Percentiles rank a stretch among this genome's conserved stretches.
Conservation (phyloP, 2,888 invertebrate genomes). For the Anodontia alba region DNA sequence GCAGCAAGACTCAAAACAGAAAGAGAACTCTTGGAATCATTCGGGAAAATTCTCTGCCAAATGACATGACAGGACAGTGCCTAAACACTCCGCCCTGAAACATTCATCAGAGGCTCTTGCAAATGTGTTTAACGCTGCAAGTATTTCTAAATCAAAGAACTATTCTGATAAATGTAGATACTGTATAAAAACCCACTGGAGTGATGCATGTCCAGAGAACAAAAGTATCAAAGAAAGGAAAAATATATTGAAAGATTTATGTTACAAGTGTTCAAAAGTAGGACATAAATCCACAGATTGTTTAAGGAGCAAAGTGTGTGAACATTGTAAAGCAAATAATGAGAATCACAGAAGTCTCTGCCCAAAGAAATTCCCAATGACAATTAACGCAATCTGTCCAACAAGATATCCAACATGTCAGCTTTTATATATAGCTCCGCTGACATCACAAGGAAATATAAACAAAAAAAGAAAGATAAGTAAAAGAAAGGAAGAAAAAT, state of each 20-base stretch:
- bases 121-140: too few relatives aligned
- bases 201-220: slow-evolving; percentile 28
- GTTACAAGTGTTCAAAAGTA: slow-evolving; percentile 34
- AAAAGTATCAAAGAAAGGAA: slow-evolving; percentile 30
- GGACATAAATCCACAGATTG: slow-evolving; percentile 22
- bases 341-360: slow-evolving; percentile 37
- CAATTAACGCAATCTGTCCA: too few relatives aligned
- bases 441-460: too few relatives aligned
- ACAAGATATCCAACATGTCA: too few relatives aligned
- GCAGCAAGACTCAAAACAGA: neutral
- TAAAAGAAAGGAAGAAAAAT: too few relatives aligned
- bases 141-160: neutral
- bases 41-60: too few relatives aligned
- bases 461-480: too few relatives aligned
- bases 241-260: slow-evolving; percentile 22
- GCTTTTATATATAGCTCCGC: too few relatives aligned
- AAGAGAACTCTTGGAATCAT: neutral
- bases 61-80: neutral
- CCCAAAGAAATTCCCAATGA: slow-evolving; percentile 23
- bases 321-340: slow-evolving; percentile 25
- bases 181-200: slow-evolving; percentile 16
- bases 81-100: neutral
- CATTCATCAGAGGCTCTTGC: neutral
- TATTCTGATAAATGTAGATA: slow-evolving; percentile 24
- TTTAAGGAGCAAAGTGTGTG: slow-evolving; percentile 32